Percentiles rank a stretch among this genome's conserved stretches.
Evolutionary conservation across 2,888 invertebrate genomes (phyloP).

Genomic region (Pachliopta kotzebuea): DNA sequence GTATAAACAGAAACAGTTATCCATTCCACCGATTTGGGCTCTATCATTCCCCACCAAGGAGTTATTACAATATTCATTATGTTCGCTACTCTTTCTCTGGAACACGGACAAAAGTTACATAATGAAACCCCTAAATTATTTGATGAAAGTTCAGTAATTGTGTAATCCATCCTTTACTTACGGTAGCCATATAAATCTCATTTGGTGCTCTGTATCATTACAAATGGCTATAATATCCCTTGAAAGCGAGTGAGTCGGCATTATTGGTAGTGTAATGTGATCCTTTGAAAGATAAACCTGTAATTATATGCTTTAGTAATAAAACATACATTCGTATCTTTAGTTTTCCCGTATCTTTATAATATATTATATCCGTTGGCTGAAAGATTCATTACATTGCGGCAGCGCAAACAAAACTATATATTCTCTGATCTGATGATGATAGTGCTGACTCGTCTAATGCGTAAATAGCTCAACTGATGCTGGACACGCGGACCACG

Average conservation of each 20-base stretch:
- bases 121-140: not conserved
- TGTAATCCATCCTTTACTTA: constrained; percentile 45
- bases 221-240: constrained; percentile 65
- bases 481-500: no score
- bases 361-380: not conserved
- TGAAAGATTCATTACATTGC: not conserved
- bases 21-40: constrained; percentile 63
- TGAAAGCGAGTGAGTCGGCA: constrained; percentile 66
- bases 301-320: constrained; percentile 21
- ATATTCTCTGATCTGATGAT: no score
- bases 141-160: not conserved
- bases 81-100: constrained; percentile 70
- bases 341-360: no score
- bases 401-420: no score
- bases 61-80: constrained; percentile 72
- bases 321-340: not conserved
- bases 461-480: no score
- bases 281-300: constrained; percentile 67
- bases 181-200: constrained; percentile 75
- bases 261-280: constrained; percentile 59
- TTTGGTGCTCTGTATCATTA: constrained; percentile 64
- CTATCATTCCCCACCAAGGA: constrained; percentile 72
- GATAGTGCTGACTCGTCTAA: no score
- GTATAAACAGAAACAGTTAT: constrained; percentile 74
- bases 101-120: constrained; percentile 29